Evolutionary conservation across 1,140 invertebrate species (phyloP).

Genomic region (Drosophila lini): DNA sequence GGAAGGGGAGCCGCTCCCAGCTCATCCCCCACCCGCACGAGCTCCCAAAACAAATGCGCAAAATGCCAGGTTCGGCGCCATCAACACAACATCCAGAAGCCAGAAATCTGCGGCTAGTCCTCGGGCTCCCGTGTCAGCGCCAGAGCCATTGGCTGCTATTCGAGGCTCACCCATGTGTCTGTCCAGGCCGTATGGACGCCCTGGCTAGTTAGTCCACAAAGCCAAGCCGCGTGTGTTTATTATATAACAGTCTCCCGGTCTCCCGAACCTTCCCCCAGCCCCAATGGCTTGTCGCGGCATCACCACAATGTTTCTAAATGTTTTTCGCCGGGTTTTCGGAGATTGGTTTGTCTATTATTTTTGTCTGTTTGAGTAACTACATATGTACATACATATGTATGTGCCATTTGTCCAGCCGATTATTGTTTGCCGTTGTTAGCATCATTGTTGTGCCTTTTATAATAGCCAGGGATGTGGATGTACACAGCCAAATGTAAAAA

Average conservation of each 20-base stretch:
- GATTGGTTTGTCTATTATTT: slow-evolving; percentile 32
- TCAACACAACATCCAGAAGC: slow-evolving; percentile 22
- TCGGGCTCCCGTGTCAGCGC: slow-evolving; percentile 61
- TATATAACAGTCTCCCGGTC: slow-evolving; percentile 29
- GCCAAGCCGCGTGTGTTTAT: slow-evolving; percentile 46
- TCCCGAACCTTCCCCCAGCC: not conserved
- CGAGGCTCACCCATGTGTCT: not conserved
- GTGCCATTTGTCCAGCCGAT: slow-evolving; percentile 22
- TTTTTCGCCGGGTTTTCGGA: slow-evolving; percentile 43
- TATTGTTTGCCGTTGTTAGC: slow-evolving; percentile 20
- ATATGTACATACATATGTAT: slow-evolving; percentile 6
- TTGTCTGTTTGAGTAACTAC: slow-evolving; percentile 26
- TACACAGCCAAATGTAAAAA: slow-evolving; percentile 24
- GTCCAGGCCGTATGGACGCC: not conserved
- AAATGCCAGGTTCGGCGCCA: slow-evolving; percentile 31
- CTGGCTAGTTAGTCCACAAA: slow-evolving; percentile 38
- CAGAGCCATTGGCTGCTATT: slow-evolving; percentile 31
- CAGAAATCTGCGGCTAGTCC: slow-evolving; percentile 56
- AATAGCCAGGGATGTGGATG: slow-evolving; percentile 1
- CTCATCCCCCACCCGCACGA: slow-evolving; percentile 11
- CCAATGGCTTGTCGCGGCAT: slow-evolving; percentile 13
- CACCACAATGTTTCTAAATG: slow-evolving; percentile 63
- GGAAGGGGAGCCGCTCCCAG: slow-evolving; percentile 11
- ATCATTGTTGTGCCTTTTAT: slow-evolving; percentile 19
- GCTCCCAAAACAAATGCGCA: slow-evolving; percentile 58